These are phyloP conservation scores for Cryptomyrus ogoouensis DNA, from an alignment of 2,113 vertebrate species.

Conservation along the genomic window DNA sequence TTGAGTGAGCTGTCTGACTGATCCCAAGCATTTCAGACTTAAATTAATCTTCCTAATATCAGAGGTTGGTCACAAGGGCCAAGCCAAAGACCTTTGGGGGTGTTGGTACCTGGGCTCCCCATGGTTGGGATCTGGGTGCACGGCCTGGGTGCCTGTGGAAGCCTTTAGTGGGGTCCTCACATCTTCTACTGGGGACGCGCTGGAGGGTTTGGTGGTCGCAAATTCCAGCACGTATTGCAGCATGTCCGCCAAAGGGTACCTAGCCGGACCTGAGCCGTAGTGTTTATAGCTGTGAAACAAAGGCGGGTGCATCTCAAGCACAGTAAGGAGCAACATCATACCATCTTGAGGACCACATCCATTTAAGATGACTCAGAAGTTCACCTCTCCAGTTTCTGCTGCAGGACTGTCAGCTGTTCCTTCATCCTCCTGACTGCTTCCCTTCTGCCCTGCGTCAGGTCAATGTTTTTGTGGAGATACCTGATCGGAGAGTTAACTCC, in stretches of 20 bases:
- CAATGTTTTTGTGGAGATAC: constrained; percentile 83
- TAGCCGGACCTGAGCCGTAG: constrained; percentile 78
- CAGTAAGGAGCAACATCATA: background rate
- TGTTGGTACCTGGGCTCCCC: constrained; percentile 50
- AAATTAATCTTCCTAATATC: background rate
- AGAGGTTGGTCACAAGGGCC: background rate
- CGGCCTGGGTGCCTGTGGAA: constrained; percentile 27
- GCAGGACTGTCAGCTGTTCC: constrained; percentile 70
- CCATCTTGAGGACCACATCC: too few relatives aligned
- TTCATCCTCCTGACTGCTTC: constrained; percentile 73
- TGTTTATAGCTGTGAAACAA: constrained; percentile 71
- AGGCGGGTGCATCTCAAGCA: background rate
- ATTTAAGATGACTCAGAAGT: background rate
- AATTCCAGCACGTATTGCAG: constrained; percentile 90
- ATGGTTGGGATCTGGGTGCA: constrained; percentile 35
- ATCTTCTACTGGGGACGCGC: constrained; percentile 41
- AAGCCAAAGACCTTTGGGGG: background rate
- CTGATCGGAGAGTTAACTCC: constrained; percentile 48
- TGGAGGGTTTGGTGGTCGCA: constrained; percentile 65
- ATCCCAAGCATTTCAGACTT: background rate
- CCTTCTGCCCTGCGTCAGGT: constrained; percentile 74
- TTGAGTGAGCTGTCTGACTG: background rate
- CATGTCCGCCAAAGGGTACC: constrained; percentile 86
- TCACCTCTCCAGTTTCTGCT: constrained; percentile 85
- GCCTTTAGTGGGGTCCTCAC: background rate